Percentiles rank a stretch among this genome's conserved stretches.
phyloP scores from a whole-genome alignment of 2,113 vertebrate species.

The Cyprinodon variegatus region DNA sequence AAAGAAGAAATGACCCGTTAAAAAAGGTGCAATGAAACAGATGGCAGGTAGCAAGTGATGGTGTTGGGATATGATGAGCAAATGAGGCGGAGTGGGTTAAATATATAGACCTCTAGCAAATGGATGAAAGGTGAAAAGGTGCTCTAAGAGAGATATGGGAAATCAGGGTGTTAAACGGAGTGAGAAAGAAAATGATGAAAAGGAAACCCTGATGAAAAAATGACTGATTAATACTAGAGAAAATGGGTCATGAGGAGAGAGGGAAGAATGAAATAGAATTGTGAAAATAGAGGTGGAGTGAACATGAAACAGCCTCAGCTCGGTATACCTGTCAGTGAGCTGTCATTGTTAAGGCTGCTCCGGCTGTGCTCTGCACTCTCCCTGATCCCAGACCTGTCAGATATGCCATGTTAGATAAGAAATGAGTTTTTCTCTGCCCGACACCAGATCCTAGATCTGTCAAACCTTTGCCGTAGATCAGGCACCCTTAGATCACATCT shows the following conservation, averaged over 20 bases:
- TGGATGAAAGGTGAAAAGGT: slow-evolving; percentile 48
- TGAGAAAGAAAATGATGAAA: slow-evolving; percentile 10
- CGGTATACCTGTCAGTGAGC: slow-evolving; percentile 71
- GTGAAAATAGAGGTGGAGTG: slow-evolving; percentile 30
- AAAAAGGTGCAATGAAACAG: slow-evolving; percentile 22
- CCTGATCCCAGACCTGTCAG: slow-evolving; percentile 76
- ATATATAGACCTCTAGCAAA: slow-evolving; percentile 35
- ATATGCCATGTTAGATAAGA: slow-evolving; percentile 72
- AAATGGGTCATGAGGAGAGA: slow-evolving; percentile 21
- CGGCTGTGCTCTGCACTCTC: slow-evolving; percentile 75
- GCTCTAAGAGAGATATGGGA: slow-evolving; percentile 30
- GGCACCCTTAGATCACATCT: slow-evolving; percentile 47
- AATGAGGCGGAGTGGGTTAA: slow-evolving; percentile 38
- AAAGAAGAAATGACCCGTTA: slow-evolving; percentile 14
- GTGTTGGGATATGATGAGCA: slow-evolving; percentile 43
- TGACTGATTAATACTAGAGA: slow-evolving; percentile 32
- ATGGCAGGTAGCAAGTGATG: slow-evolving; percentile 40
- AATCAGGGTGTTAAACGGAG: slow-evolving; percentile 24
- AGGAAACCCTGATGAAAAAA: slow-evolving; percentile 8
- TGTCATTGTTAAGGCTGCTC: slow-evolving; percentile 70
- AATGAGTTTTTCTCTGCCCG: slow-evolving; percentile 61
- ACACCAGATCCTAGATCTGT: slow-evolving; percentile 75
- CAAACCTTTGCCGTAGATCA: slow-evolving; percentile 66
- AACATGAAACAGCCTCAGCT: slow-evolving; percentile 72
- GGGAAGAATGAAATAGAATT: slow-evolving; percentile 29